Percentiles rank a stretch among this genome's conserved stretches.
phyloP scores from a whole-genome alignment of 2,113 vertebrate genomes.

The Ammospiza caudacuta region DNA sequence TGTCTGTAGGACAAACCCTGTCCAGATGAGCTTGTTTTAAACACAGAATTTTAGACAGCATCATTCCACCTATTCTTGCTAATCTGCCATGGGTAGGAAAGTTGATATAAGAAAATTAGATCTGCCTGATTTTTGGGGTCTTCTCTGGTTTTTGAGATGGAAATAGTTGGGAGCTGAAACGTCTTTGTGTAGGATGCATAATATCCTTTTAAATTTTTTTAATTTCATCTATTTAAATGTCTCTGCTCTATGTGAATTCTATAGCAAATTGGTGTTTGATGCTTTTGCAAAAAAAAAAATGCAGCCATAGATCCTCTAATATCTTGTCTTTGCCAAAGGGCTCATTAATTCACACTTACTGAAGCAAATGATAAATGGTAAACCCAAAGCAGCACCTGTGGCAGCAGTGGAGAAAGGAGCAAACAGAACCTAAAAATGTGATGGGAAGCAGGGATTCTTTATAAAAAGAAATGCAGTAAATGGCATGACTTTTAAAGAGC shows the following conservation, averaged over 20 bases:
- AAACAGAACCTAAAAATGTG: neutral
- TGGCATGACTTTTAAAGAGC: neutral
- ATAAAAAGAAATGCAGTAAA: neutral
- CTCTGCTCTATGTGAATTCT: neutral
- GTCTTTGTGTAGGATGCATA: neutral
- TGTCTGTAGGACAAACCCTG: neutral
- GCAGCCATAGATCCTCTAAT: neutral
- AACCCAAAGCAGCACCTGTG: neutral
- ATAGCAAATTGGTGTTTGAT: neutral
- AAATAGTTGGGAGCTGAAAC: neutral
- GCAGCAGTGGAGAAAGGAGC: neutral
- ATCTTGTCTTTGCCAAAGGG: neutral
- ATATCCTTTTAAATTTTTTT: neutral
- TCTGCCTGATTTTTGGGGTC: neutral
- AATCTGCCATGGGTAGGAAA: neutral
- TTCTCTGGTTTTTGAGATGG: neutral
- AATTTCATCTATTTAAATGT: neutral
- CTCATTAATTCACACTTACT: neutral
- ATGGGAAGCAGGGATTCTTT: neutral
- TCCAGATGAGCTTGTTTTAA: neutral
- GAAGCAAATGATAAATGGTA: neutral
- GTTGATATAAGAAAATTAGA: neutral
- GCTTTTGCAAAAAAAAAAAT: neutral
- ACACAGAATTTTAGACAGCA: neutral
- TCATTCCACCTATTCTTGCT: neutral